A percentile compares a stretch with the other conserved stretches of the same genome.
phyloP scores from a whole-genome alignment of 2,113 vertebrate species.

The Boleophthalmus pectinirostris region DNA sequence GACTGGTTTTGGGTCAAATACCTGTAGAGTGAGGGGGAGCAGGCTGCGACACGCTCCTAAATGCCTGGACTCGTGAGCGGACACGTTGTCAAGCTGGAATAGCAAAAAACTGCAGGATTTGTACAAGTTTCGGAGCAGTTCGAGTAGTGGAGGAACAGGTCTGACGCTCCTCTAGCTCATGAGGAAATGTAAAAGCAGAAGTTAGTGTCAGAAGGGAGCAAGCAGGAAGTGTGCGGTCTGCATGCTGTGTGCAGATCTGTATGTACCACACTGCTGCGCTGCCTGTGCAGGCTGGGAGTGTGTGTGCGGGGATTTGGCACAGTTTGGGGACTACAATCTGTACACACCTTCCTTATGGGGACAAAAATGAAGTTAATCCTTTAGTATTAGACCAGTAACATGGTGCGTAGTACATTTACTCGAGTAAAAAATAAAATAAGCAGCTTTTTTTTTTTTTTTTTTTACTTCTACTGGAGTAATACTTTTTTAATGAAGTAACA shows the following conservation, averaged over 20 bases:
- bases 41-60: not conserved
- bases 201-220: not conserved
- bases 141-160: not conserved
- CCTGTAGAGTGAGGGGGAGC: not conserved
- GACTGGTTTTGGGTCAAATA: not conserved
- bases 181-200: conserved; percentile 9
- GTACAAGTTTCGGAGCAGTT: not conserved
- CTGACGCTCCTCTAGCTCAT: not conserved
- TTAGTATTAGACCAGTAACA: too few relatives aligned
- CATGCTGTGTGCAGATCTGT: not conserved
- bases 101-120: not conserved
- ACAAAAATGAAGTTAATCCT: too few relatives aligned
- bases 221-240: conserved; percentile 4
- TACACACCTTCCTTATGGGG: too few relatives aligned
- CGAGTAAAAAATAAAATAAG: too few relatives aligned
- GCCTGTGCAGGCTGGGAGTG: not conserved
- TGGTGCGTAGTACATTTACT: too few relatives aligned
- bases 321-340: too few relatives aligned
- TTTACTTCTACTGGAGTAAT: too few relatives aligned
- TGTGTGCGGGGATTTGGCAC: not conserved
- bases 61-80: not conserved
- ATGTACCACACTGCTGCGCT: not conserved
- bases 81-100: not conserved
- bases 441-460: too few relatives aligned
- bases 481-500: too few relatives aligned